Conservation (phyloP, 2,797 vertebrate genomes). For the Gila robusta region DNA sequence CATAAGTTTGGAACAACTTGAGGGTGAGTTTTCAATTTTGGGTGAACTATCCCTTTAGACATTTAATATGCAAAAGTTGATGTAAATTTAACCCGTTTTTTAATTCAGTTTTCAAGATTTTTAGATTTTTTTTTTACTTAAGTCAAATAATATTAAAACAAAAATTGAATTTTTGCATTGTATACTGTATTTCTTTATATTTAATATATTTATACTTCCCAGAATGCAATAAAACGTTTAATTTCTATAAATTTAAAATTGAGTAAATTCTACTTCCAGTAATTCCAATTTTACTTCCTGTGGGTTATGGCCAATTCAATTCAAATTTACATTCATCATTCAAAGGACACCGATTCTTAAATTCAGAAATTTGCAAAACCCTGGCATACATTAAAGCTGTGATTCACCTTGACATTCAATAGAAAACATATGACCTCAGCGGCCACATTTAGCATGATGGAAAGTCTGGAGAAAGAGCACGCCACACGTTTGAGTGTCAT, state of each 20-base stretch:
- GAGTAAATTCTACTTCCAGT: not conserved
- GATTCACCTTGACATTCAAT: conserved; percentile 27
- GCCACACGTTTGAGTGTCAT: conserved; percentile 67
- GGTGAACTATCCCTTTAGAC: not conserved
- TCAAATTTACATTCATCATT: not conserved
- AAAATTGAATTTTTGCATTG: not conserved
- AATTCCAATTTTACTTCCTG: not conserved
- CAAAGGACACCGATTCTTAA: not conserved
- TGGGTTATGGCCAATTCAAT: not conserved
- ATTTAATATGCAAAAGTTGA: not conserved
- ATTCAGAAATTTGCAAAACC: not conserved
- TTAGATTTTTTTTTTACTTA: not conserved
- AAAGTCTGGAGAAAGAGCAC: conserved; percentile 56
- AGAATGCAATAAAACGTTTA: not conserved
- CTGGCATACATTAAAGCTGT: conserved; percentile 6
- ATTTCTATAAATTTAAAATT: not conserved
- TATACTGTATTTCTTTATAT: not conserved
- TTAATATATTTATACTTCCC: not conserved
- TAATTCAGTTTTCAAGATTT: not conserved
- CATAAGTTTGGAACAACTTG: not conserved
- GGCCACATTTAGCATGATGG: not conserved
- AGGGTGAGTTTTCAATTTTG: not conserved
- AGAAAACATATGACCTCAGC: conserved; percentile 26
- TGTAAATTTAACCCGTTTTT: not conserved
- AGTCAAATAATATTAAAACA: not conserved